Evolutionary conservation across 2,888 invertebrate species (phyloP), one percentile per base, ranked within the genome.

Genomic region (Drosophila stalkeri): DNA sequence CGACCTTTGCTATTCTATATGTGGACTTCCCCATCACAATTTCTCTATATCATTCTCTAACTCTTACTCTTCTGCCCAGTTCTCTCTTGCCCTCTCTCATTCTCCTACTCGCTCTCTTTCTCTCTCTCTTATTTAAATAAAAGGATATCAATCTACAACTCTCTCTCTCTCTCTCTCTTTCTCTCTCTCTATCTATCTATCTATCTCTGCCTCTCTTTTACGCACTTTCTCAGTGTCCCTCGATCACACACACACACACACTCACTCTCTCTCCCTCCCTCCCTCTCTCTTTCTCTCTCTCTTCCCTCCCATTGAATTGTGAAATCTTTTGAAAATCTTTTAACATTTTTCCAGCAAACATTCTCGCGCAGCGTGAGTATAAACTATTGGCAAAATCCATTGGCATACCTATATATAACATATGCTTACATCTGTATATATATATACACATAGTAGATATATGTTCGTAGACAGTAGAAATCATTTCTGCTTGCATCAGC

Each of bases 331-430:
- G 72, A 81, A 87, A 80, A 68, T 72, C 64, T 86, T 80, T 90
- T 78, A 73, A 84, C 79, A 86, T 89, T 88, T 83, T 88, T 88
- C 35, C 88, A 88, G 88, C 88, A 88, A 88, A 82, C 78, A 71
- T 89, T 88, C 63, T 88, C 88, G 77, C 87, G 87, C 71, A 88
- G 88, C 75, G 88, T 88, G 75, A 90, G 88, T 88, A 88, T 77
- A 23, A 14, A 7, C 20, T 27, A 64, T 71, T 71, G 73, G 67
- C 68, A 44, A 46, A 37, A 37, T 27, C 27, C 55, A 55, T 55
- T 55, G 33, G 47, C 59, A 47, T 16, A 35, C 70, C 41, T 31
- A 31, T 46, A 49, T 14, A 46, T 14, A 31, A 49, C 46, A 46
- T 23, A 23, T 23, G 44, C 44, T 44, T 12, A 31, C 20, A 33